Conservation (phyloP, 30 jellyfish, hydroid and myxozoan genomes). For the Pseudorhiza aurosa region DNA sequence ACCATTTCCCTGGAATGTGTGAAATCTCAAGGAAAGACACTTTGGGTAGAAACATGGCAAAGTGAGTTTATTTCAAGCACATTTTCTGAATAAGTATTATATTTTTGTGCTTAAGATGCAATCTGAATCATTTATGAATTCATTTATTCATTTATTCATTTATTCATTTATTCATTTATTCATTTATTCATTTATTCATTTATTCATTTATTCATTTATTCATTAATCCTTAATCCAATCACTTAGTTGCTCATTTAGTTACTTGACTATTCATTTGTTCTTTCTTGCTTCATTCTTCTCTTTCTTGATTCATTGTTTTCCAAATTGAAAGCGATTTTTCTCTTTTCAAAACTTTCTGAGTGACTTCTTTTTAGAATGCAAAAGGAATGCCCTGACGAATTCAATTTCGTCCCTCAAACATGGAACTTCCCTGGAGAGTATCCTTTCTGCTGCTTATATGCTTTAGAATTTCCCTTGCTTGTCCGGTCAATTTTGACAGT, state of each 20-base stretch:
- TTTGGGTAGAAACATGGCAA: slow-evolving; percentile 78
- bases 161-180: too few relatives aligned
- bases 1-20: slow-evolving; percentile 90
- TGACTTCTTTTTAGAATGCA: slow-evolving; percentile 48
- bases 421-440: slow-evolving; percentile 93
- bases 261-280: neutral
- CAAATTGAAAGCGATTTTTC: neutral
- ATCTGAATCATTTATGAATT: too few relatives aligned
- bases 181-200: too few relatives aligned
- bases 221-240: too few relatives aligned
- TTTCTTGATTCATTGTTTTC: neutral
- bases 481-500: too few relatives aligned
- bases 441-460: slow-evolving; percentile 17
- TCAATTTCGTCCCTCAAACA: slow-evolving; percentile 74
- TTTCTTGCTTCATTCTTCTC: neutral
- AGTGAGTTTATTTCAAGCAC: slow-evolving; percentile 27
- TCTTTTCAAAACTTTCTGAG: neutral
- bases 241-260: too few relatives aligned
- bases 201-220: too few relatives aligned
- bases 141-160: too few relatives aligned
- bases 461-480: neutral
- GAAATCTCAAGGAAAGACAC: slow-evolving; percentile 85
- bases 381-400: slow-evolving; percentile 67
- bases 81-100: too few relatives aligned
- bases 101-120: too few relatives aligned